phyloP scores from a whole-genome alignment of 2,888 invertebrate species.

The Leptopilina syphax region DNA sequence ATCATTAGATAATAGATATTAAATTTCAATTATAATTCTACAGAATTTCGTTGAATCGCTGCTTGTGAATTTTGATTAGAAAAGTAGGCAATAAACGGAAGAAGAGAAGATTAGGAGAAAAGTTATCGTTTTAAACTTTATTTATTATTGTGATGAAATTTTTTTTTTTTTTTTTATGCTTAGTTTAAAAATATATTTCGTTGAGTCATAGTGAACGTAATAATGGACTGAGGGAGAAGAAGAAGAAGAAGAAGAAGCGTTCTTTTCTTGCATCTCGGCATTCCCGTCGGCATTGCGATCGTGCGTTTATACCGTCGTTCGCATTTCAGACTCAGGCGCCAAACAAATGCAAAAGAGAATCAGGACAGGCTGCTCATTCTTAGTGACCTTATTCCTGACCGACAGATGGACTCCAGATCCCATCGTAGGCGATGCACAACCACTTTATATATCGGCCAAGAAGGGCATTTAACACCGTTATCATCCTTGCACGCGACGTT shows the following conservation, averaged over 20 bases:
- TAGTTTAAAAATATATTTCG: constrained; percentile 21
- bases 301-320: constrained; percentile 29
- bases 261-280: constrained; percentile 32
- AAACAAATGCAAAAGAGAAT: constrained; percentile 39
- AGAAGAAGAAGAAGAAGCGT: background rate
- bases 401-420: constrained; percentile 40
- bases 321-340: constrained; percentile 33
- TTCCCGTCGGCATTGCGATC: constrained; percentile 27
- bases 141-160: background rate
- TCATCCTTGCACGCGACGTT: constrained; percentile 32
- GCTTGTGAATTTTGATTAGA: too few relatives aligned
- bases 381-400: constrained; percentile 37
- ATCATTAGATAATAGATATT: too few relatives aligned
- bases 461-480: constrained; percentile 41
- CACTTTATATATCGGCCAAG: constrained; percentile 32
- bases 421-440: constrained; percentile 16
- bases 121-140: background rate
- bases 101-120: background rate
- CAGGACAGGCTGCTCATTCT: constrained; percentile 38
- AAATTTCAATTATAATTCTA: too few relatives aligned
- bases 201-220: constrained; percentile 37
- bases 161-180: background rate
- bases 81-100: too few relatives aligned
- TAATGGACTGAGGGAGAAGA: constrained; percentile 8
- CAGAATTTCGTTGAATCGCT: too few relatives aligned